phyloP scores from a whole-genome alignment of 2,888 invertebrate genomes.

The Copidosoma aretas region DNA sequence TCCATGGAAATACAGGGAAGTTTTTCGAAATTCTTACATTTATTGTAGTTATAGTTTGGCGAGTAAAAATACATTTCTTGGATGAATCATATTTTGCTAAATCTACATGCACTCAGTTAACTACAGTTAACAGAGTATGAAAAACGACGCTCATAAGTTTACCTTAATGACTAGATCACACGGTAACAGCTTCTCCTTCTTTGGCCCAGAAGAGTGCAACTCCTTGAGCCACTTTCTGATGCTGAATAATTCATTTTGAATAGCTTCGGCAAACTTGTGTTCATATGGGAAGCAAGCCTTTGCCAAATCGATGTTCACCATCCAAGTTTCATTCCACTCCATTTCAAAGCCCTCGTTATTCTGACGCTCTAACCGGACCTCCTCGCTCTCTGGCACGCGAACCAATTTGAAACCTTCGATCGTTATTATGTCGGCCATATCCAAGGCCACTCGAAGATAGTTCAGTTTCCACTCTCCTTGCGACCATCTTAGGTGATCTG shows the following conservation, averaged over 20 bases:
- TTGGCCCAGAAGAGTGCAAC: slow-evolving; percentile 71
- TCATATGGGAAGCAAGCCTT: slow-evolving; percentile 84
- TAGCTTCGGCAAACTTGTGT: slow-evolving; percentile 85
- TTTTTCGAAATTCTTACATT: too few relatives aligned
- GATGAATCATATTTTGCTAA: too few relatives aligned
- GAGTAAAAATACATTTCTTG: too few relatives aligned
- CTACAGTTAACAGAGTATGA: too few relatives aligned
- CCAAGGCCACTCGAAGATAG: slow-evolving; percentile 67
- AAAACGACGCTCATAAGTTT: slow-evolving; percentile 20
- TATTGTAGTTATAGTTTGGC: too few relatives aligned
- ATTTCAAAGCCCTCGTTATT: slow-evolving; percentile 77
- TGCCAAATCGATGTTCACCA: slow-evolving; percentile 69
- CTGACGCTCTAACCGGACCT: slow-evolving; percentile 74
- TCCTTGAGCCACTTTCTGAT: slow-evolving; percentile 93
- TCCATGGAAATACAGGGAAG: too few relatives aligned
- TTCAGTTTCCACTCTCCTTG: slow-evolving; percentile 57
- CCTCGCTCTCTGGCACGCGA: slow-evolving; percentile 69
- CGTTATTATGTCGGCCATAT: slow-evolving; percentile 75
- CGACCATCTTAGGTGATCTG: slow-evolving; percentile 57
- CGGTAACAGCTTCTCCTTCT: slow-evolving; percentile 78
- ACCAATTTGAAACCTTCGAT: slow-evolving; percentile 74
- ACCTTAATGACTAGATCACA: slow-evolving; percentile 90
- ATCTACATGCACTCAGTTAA: too few relatives aligned
- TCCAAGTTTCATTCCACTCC: slow-evolving; percentile 77
- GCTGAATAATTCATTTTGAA: slow-evolving; percentile 88